Percentiles rank a stretch among this genome's conserved stretches.
Conservation (phyloP, 2,113 vertebrate genomes). For the Zapornia atra region DNA sequence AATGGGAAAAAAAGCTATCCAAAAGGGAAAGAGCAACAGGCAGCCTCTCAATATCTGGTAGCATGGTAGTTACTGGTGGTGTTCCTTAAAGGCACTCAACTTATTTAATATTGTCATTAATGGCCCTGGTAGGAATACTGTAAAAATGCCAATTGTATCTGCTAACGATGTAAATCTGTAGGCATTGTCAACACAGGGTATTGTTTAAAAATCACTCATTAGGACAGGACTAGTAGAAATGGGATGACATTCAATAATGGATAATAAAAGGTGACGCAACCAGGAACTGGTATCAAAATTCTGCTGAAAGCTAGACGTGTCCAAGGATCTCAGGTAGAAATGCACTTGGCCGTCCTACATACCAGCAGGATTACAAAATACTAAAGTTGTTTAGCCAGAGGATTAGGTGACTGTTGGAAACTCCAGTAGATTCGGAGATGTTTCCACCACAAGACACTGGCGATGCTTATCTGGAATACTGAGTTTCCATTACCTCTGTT, state of each 20-base stretch:
- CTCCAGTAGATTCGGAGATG: neutral
- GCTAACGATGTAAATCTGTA: neutral
- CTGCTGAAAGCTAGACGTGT: neutral
- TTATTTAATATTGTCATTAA: neutral
- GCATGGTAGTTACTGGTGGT: fast-evolving
- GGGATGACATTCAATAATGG: neutral
- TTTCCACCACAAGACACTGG: neutral
- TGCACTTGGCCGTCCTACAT: neutral
- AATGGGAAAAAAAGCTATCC: neutral
- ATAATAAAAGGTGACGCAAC: neutral
- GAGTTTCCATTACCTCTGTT: neutral
- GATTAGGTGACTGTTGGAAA: neutral
- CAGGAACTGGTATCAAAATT: neutral
- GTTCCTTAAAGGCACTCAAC: neutral
- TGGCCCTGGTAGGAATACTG: neutral
- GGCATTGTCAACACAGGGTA: neutral
- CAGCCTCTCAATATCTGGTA: neutral
- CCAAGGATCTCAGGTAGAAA: neutral
- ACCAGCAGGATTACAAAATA: neutral
- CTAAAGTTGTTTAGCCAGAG: neutral
- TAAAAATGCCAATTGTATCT: neutral
- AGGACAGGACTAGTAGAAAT: neutral
- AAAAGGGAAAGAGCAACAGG: neutral
- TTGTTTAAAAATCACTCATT: neutral
- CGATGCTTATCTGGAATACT: neutral